Base-by-base conservation (phyloP, 2,797 vertebrate species). In the Eulemur albifrons region DNA sequence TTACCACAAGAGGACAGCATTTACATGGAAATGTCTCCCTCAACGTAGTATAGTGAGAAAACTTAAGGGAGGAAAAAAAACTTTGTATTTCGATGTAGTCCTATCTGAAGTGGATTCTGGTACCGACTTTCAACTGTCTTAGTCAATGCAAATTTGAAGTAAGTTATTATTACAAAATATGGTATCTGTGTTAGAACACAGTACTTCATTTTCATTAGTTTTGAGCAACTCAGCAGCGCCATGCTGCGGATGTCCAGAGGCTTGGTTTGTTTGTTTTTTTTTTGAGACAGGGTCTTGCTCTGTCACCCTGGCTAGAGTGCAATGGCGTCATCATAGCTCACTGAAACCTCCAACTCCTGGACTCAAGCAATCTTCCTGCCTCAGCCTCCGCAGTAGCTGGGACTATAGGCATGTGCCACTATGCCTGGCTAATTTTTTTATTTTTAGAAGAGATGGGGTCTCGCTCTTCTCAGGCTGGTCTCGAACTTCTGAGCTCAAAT, bases 1-100 rank as follows among this genome's bases (percentile, higher is more conserved):
- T 14, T 87, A 92, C 98, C 98, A 73, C 96, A 88, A 98, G 98
- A 97, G 98, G 98, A 93, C 96, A 98, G 97, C 67, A 86, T 98
- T 96, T 82, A 25, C 93, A 86, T 90, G 96, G 96, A 90, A 97
- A 98, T 18, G 91, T 35, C 35, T 88, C 6, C 20, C 69, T 13
- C 8, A 72, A 65, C 54, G 83, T 30, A 1, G 35, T 14, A 17
- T 0, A 43, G 45, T 76, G 59, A 52, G 30, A 50, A 83, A 48
- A 65, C 18, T 63, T 63, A 30, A 43, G 54, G 72, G 52, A 50
- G 30, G 9, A 35, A 40, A 30, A 50, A 67, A 90, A 45, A 48
- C 25, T 59, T 90, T 84, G n/a, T 52, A 27, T 96, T 93, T 89
- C 81, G 21, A n/a, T 70, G 7, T 72, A 13, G 95, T 93, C 27